A percentile compares a stretch with the other conserved stretches of the same genome.
Conservation (phyloP, 2,888 invertebrate species). For the Tipula lateralis region DNA sequence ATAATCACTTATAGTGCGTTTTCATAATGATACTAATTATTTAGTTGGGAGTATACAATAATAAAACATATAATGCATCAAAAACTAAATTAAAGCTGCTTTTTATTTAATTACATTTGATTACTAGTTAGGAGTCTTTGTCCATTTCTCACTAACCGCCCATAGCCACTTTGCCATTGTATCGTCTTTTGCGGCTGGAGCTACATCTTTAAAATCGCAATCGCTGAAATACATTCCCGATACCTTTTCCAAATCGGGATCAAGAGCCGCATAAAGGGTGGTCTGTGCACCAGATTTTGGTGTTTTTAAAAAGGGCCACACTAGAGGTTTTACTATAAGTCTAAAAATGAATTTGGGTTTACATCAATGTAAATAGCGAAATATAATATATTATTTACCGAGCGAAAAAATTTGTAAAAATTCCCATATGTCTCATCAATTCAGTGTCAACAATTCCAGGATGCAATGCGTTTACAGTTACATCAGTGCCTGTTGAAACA, state of each 20-base stretch:
- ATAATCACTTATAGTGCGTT: neutral
- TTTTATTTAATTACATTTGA: neutral
- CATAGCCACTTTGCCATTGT: conserved; percentile 57
- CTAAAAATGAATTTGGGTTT: neutral
- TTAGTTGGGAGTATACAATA: neutral
- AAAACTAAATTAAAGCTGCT: neutral
- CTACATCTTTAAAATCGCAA: conserved; percentile 53
- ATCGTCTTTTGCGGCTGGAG: conserved; percentile 53
- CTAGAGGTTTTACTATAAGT: conserved; percentile 38
- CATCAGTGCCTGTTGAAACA: conserved; percentile 50
- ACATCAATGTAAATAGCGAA: neutral
- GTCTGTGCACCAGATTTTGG: conserved; percentile 46
- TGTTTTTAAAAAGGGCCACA: conserved; percentile 45
- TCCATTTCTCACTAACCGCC: conserved; percentile 51
- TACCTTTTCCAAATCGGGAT: conserved; percentile 44
- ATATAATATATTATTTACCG: neutral
- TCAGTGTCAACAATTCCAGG: conserved; percentile 80
- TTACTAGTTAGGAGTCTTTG: conserved; percentile 33
- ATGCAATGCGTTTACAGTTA: conserved; percentile 76
- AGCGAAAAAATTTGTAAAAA: neutral
- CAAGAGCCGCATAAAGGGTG: conserved; percentile 44
- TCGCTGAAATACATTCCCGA: conserved; percentile 53
- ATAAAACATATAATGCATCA: neutral
- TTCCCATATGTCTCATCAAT: conserved; percentile 67
- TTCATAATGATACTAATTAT: conserved; percentile 1